Evolutionary conservation across 2,888 invertebrate species (phyloP).

Genomic region (Pediacus dermestoides): DNA sequence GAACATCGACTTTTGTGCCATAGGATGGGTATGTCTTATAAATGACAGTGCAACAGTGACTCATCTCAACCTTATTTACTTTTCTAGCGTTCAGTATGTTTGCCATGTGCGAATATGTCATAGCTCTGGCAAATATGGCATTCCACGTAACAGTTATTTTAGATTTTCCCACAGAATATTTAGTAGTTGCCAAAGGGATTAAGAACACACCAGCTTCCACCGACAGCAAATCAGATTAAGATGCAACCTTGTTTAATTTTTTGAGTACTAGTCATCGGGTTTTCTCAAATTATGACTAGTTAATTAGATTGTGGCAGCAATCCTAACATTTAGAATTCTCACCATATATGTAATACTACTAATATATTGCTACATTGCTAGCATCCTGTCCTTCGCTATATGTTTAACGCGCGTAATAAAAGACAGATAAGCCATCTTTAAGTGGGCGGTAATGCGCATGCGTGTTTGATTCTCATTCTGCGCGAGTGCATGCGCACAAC

Average conservation of each 20-base stretch:
- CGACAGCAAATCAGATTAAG: conserved; percentile 2
- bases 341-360: no score
- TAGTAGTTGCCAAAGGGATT: conserved; percentile 59
- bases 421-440: no score
- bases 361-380: no score
- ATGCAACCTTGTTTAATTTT: not conserved
- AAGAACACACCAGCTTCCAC: conserved; percentile 6
- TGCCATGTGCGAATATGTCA: conserved; percentile 87
- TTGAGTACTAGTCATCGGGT: not conserved
- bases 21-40: conserved; percentile 73
- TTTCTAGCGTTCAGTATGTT: conserved; percentile 90
- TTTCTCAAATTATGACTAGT: no score
- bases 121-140: conserved; percentile 88
- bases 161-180: conserved; percentile 80
- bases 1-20: conserved; percentile 86
- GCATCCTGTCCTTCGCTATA: no score
- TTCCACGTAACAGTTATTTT: conserved; percentile 85
- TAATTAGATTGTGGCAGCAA: not conserved
- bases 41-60: no score
- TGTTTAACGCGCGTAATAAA: no score
- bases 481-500: no score
- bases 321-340: no score
- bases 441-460: no score
- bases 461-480: no score
- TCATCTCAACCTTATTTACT: conserved; percentile 4